These are phyloP conservation scores for Pandemis corylana DNA, from an alignment of 2,888 invertebrate species.

Conservation along the genomic window DNA sequence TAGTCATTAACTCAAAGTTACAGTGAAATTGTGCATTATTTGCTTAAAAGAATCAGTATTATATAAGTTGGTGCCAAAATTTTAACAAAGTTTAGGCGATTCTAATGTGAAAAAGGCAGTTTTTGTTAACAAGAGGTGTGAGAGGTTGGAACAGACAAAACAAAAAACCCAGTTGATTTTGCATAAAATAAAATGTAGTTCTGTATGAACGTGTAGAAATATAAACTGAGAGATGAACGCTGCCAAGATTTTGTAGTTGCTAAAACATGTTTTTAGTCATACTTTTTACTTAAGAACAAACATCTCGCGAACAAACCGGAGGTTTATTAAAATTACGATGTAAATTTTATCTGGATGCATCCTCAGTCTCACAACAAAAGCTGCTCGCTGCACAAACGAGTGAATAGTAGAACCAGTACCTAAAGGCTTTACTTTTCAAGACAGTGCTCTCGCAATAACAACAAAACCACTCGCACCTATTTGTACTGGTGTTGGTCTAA, in stretches of 20 bases:
- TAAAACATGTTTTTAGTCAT: neutral
- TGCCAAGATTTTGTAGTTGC: too few species aligned
- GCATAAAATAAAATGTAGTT: too few species aligned
- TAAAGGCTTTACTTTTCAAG: conserved; percentile 17
- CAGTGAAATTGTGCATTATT: too few species aligned
- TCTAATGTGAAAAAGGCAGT: too few species aligned
- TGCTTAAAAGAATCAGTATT: too few species aligned
- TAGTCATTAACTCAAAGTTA: neutral
- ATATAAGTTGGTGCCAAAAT: too few species aligned
- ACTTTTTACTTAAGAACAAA: neutral
- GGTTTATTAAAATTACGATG: conserved; percentile 3
- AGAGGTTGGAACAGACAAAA: too few species aligned
- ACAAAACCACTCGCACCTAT: conserved; percentile 11
- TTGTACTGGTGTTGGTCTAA: neutral
- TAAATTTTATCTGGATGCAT: conserved; percentile 18
- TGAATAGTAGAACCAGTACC: conserved; percentile 2
- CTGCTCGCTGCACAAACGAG: conserved; percentile 25
- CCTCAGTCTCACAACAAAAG: conserved; percentile 19
- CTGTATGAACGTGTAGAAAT: too few species aligned
- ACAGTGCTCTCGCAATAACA: conserved; percentile 18
- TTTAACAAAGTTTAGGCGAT: too few species aligned
- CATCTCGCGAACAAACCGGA: neutral
- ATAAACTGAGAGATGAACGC: too few species aligned
- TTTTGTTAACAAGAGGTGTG: too few species aligned
- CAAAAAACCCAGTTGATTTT: too few species aligned